phyloP scores from a whole-genome alignment of 2,113 vertebrate genomes.

The Salvelinus namaycush region DNA sequence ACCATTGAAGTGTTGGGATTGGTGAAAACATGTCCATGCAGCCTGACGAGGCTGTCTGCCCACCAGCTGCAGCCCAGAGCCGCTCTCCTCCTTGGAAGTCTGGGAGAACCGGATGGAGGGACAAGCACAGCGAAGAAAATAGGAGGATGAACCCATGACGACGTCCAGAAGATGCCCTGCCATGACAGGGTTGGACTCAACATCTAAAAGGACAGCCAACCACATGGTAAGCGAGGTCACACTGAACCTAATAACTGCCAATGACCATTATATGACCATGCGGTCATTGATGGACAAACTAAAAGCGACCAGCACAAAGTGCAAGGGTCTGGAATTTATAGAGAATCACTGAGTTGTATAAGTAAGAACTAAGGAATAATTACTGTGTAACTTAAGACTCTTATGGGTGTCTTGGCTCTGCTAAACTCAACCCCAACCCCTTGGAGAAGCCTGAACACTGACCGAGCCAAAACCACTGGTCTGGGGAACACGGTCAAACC shows the following conservation, averaged over 20 bases:
- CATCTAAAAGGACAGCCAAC: neutral
- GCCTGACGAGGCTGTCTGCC: constrained; percentile 2
- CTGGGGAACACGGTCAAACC: constrained; percentile 23
- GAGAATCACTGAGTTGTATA: too few relatives aligned
- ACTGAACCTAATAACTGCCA: too few relatives aligned
- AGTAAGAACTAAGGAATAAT: too few relatives aligned
- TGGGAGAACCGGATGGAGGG: neutral
- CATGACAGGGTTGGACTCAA: constrained; percentile 3
- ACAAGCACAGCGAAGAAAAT: neutral
- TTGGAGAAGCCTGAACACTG: neutral
- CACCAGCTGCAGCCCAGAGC: constrained; percentile 32
- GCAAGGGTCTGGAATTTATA: too few relatives aligned
- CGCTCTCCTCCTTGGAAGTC: constrained; percentile 31
- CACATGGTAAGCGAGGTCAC: neutral
- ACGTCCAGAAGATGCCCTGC: neutral
- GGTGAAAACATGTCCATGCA: neutral
- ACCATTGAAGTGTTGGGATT: too few relatives aligned
- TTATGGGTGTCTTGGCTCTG: constrained; percentile 13
- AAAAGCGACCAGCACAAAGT: too few relatives aligned
- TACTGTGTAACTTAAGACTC: too few relatives aligned
- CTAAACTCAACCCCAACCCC: constrained; percentile 7
- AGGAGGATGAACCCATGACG: constrained; percentile 8
- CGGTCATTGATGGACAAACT: too few relatives aligned
- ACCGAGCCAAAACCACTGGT: constrained; percentile 48
- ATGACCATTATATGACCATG: too few relatives aligned